phyloP scores from a whole-genome alignment of 2,113 vertebrate genomes.

The Acrocephalus kingi region DNA sequence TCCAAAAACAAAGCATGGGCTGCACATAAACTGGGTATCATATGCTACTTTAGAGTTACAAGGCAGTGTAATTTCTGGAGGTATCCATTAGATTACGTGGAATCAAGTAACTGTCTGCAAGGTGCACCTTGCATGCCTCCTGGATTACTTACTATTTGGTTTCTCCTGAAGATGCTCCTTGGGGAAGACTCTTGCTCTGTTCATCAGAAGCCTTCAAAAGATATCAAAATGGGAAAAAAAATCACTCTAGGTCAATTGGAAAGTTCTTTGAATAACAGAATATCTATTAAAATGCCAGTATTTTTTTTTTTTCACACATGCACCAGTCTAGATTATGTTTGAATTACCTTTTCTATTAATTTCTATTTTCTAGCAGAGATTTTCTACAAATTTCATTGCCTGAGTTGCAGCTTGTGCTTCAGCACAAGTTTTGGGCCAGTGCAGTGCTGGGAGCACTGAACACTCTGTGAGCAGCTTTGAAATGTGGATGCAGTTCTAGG shows the following conservation, averaged over 20 bases:
- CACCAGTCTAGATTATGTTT: rapidly evolving
- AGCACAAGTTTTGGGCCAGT: not conserved
- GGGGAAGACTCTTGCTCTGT: not conserved
- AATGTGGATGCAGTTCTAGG: not conserved
- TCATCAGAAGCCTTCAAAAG: not conserved
- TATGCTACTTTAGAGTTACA: not conserved
- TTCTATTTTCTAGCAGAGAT: not conserved
- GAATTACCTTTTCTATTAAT: not conserved
- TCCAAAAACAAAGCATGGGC: not conserved
- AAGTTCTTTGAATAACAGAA: not conserved
- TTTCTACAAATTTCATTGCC: not conserved
- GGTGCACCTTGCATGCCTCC: not conserved
- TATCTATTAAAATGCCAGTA: not conserved
- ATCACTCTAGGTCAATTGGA: not conserved
- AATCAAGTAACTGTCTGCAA: not conserved
- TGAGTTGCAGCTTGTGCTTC: not conserved
- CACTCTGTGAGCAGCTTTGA: not conserved
- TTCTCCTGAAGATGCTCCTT: not conserved
- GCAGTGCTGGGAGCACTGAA: not conserved
- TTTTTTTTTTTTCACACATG: not conserved
- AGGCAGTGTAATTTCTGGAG: not conserved
- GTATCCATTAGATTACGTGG: not conserved
- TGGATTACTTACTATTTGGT: not conserved
- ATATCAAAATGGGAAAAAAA: not conserved
- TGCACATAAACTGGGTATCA: not conserved